Conservation (phyloP, 2,113 vertebrate genomes). For the Sylvietta virens region DNA sequence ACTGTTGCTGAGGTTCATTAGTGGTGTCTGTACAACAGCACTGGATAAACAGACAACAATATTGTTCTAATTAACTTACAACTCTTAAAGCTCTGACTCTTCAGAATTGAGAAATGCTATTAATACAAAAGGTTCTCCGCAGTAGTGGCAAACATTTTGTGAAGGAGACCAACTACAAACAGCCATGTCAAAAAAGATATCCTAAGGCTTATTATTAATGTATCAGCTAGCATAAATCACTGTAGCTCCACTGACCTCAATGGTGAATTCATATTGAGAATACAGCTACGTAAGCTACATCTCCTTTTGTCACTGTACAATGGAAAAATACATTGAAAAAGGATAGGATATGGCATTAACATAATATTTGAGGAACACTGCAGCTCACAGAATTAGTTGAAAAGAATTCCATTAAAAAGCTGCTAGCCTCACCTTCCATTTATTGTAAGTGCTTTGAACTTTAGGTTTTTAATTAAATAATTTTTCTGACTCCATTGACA, state of each 20-base stretch:
- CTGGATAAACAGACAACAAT: background rate
- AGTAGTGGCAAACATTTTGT: background rate
- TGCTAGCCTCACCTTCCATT: background rate
- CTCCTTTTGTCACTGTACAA: background rate
- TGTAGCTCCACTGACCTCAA: slow-evolving; percentile 38
- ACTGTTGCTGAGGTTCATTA: background rate
- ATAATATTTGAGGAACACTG: background rate
- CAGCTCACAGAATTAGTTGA: background rate
- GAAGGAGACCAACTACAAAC: slow-evolving; percentile 27
- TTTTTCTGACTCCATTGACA: background rate
- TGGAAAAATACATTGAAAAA: background rate
- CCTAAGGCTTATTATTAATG: slow-evolving; percentile 48
- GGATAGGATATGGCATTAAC: background rate
- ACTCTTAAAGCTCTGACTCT: background rate
- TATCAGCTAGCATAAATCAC: slow-evolving; percentile 29
- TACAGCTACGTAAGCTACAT: background rate
- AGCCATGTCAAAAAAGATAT: slow-evolving; percentile 25
- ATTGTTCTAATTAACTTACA: background rate
- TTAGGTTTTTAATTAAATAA: background rate
- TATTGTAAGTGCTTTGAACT: background rate
- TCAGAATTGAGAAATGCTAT: background rate
- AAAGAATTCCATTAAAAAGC: background rate
- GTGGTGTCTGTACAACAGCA: background rate
- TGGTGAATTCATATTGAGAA: background rate
- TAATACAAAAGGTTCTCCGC: background rate